Base-by-base conservation (phyloP, 2,113 vertebrate species). In the Pygoscelis antarcticus region DNA sequence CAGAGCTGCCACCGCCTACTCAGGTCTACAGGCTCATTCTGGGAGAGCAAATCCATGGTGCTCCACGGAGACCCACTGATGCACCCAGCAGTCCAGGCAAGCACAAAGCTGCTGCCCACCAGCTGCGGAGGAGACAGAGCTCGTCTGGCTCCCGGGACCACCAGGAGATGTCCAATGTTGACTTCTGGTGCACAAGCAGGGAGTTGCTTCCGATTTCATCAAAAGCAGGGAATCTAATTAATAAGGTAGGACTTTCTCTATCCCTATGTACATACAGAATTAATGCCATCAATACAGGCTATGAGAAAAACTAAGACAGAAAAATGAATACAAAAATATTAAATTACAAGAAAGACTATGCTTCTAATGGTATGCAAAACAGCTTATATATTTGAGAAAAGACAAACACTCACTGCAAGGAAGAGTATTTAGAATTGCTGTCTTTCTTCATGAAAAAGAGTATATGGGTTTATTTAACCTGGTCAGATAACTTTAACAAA, bases 111-210 rank as follows among this genome's bases (percentile, higher is more conserved):
- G 54, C 70, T 90, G 34, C n/a, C 57, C 38, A 44, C 17, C 22
- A 68, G 38, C 62, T 81, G 16, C 2, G 1, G 38, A 46, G 46
- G 11, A 74, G 64, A 22, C 30, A 61, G 70, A 86, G 23, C 29
- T 66, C 16, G 0, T 38, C n/a, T 58, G 38, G 22, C 51, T 49
- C 38, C 60, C 1, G 0, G 32, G 36, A 84, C 29, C 26, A 70
- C 19, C 22, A 66, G 21, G 21, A 90, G 42, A 64, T 11, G 7
- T 18, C 23, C 38, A 70, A 0, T 0, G 0, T 20, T 54, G 66
- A 46, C 40, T 93, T 76, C 36, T 65, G 19, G 27, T 54, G 11
- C 26, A 65, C 66, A 69, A 69, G 46, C 38, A 87, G 22, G 32
- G 9, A 55, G 40, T 5, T 1, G 1, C 25, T 77, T 80, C 30